Evolutionary conservation across 2,113 vertebrate genomes (phyloP), one percentile per base, ranked within the genome.

Genomic region (Sciurus niger): DNA sequence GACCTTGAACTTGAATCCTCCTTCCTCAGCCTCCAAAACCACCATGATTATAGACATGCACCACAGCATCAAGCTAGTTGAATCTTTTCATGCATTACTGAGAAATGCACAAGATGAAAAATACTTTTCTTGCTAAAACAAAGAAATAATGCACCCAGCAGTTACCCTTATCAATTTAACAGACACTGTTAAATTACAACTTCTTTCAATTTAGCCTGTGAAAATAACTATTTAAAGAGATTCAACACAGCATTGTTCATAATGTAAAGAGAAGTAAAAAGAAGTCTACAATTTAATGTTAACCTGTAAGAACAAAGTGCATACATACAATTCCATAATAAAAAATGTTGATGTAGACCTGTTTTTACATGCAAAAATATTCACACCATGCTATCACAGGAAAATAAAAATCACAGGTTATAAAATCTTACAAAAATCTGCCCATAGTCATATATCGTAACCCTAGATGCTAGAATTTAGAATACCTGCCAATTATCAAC

Each of bases 51-150:
- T 10, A 63, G 60, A 18, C 60, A 28, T 63, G 60, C 24, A 22
- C 24, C 60, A 63, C 18, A 24, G 25, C 60, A 63, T 24, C 25
- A 24, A 63, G 60, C 22, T 63, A 46, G 46, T 24, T 34, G 24
- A 48, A 82, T 76, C 37, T 68, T 91, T 76, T 60, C 76, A 96
- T 8, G 1, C 6, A 13, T 68, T 94, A 43, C 30, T 82, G 58
- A 94, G 76, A 86, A 87, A 87, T 70, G 16, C 67, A 68, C 78
- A 86, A 60, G 76, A 55, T n/a, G 28, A 82, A 93, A 79, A 96
- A 13, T 22, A 32, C 3, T 51, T 78, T 46, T 76, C 65, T 80
- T 80, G 51, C 9, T 83, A 51, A 86, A 76, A 79, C 24, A 86
- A 80, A 74, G 37, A 74, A 60, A 73, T 65, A 58, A 32, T 43